Conservation (phyloP, 1,140 invertebrate species). For the Pararge aegeria region DNA sequence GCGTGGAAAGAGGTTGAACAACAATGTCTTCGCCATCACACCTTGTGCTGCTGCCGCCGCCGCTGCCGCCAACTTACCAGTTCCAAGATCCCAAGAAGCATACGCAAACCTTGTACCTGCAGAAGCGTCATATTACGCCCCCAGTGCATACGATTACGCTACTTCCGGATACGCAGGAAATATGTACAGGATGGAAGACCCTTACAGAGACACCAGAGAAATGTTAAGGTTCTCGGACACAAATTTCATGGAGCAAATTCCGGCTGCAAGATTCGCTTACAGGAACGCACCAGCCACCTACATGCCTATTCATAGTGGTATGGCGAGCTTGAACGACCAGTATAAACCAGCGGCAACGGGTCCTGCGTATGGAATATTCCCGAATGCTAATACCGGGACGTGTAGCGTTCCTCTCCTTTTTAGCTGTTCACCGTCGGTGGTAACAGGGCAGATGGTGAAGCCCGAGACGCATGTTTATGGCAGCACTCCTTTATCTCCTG, state of each 20-base stretch:
- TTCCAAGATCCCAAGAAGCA: slow-evolving; percentile 10
- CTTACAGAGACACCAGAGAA: slow-evolving; percentile 35
- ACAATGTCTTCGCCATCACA: slow-evolving; percentile 17
- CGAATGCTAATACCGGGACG: slow-evolving; percentile 45
- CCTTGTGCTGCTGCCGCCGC: slow-evolving; percentile 34
- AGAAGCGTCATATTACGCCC: slow-evolving; percentile 11
- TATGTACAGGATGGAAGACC: slow-evolving; percentile 42
- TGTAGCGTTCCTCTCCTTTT: slow-evolving; percentile 59
- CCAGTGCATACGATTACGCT: slow-evolving; percentile 19
- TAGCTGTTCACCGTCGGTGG: slow-evolving; percentile 58
- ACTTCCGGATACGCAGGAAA: slow-evolving; percentile 23
- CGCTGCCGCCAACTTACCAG: slow-evolving; percentile 14
- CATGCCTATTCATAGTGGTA: slow-evolving; percentile 1
- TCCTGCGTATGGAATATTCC: slow-evolving; percentile 52
- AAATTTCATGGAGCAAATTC: slow-evolving; percentile 38
- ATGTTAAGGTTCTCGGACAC: slow-evolving; percentile 49
- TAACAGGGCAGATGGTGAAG: slow-evolving; percentile 43
- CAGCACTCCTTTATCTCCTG: background rate
- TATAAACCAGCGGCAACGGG: slow-evolving; percentile 1
- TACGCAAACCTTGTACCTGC: slow-evolving; percentile 12
- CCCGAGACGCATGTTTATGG: slow-evolving; percentile 26
- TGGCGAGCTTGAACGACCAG: slow-evolving; percentile 16
- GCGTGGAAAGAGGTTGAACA: slow-evolving; percentile 19
- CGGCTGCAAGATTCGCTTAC: slow-evolving; percentile 41
- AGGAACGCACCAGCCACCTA: slow-evolving; percentile 12